phyloP scores from a whole-genome alignment of 2,113 vertebrate genomes.

The Camelus bactrianus region DNA sequence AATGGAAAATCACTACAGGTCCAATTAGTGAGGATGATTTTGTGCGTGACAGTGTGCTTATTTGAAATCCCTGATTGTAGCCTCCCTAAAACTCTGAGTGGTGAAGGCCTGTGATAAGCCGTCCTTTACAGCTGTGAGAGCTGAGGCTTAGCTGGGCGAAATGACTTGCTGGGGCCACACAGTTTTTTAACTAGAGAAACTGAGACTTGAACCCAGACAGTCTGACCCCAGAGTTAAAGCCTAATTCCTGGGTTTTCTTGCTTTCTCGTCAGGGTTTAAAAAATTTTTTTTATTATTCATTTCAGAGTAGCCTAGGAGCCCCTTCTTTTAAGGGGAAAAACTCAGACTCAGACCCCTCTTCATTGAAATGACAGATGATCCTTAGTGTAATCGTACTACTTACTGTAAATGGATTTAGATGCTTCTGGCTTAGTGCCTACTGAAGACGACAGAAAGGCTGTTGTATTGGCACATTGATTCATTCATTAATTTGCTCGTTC shows the following conservation, averaged over 20 bases:
- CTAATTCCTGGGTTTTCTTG: background rate
- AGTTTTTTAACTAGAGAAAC: background rate
- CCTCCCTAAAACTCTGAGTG: background rate
- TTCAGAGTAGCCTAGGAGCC: background rate
- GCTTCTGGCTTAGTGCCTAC: background rate
- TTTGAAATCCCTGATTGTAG: background rate
- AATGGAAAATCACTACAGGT: background rate
- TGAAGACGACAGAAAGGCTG: background rate
- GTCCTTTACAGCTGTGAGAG: background rate
- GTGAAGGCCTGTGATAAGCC: background rate
- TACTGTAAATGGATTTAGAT: accelerated
- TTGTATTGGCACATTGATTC: background rate
- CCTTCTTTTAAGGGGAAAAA: background rate
- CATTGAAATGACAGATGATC: background rate
- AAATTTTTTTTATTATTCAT: background rate
- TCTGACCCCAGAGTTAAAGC: background rate
- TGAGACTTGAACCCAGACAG: background rate
- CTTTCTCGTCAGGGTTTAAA: background rate
- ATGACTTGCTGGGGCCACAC: background rate
- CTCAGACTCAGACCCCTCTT: background rate
- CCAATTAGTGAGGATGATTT: background rate
- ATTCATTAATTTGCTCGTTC: background rate
- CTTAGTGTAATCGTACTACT: background rate
- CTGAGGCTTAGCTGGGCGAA: background rate
- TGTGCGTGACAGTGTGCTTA: background rate